Conservation (phyloP, 1,140 invertebrate genomes). For the Cydia amplana region DNA sequence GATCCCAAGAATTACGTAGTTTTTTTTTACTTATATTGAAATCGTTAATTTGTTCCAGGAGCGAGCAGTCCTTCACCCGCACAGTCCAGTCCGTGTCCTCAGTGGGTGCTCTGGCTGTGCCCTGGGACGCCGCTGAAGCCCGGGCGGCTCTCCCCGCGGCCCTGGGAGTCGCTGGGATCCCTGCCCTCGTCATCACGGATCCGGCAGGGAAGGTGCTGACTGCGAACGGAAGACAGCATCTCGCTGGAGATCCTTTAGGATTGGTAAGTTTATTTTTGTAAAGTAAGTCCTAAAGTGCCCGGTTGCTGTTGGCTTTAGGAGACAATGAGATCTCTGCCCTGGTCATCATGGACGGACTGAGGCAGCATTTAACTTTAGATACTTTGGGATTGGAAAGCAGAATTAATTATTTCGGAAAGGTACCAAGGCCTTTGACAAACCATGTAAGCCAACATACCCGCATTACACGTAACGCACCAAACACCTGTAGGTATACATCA, state of each 20-base stretch:
- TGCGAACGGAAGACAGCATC: slow-evolving; percentile 59
- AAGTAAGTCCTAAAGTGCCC: no score
- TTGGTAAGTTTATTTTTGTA: slow-evolving; percentile 45
- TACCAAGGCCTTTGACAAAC: no score
- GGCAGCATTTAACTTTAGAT: no score
- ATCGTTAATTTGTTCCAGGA: slow-evolving; percentile 46
- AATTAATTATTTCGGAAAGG: no score
- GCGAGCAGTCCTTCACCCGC: slow-evolving; percentile 68
- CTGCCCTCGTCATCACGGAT: slow-evolving; percentile 65
- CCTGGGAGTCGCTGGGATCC: slow-evolving; percentile 68
- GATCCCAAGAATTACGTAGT: no score
- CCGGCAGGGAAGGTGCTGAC: slow-evolving; percentile 58
- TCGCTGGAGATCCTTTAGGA: slow-evolving; percentile 61
- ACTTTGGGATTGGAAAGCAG: no score
- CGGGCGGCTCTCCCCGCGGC: slow-evolving; percentile 57
- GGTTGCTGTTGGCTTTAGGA: no score
- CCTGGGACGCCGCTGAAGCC: slow-evolving; percentile 58
- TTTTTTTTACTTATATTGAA: background rate
- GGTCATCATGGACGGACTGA: no score
- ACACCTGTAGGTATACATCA: no score
- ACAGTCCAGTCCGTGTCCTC: slow-evolving; percentile 57
- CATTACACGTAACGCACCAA: no score
- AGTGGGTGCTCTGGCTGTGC: slow-evolving; percentile 56
- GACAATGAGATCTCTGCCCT: no score
- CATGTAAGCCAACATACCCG: no score